phyloP scores from a whole-genome alignment of 1,140 invertebrate genomes.

The Episyrphus balteatus region DNA sequence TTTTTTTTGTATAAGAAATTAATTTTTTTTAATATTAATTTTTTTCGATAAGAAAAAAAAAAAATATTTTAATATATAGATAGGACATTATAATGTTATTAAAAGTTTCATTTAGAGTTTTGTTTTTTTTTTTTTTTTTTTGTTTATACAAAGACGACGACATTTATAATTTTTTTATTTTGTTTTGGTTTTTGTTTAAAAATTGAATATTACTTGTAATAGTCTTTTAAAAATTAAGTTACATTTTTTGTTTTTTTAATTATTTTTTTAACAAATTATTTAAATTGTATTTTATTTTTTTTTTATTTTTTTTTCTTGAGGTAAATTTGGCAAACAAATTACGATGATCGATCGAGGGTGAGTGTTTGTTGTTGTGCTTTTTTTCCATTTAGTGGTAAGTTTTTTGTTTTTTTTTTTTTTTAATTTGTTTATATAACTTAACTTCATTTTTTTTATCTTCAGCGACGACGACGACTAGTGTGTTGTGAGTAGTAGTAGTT shows the following conservation, averaged over 20 bases:
- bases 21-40: not conserved
- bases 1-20: not conserved
- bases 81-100: not conserved
- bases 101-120: not conserved
- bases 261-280: not conserved
- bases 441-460: not conserved
- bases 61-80: too few species aligned
- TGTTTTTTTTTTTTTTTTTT: too few species aligned
- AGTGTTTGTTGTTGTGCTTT: not conserved
- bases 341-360: conserved; percentile 8
- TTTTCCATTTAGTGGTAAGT: not conserved
- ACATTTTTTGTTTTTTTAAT: not conserved
- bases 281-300: conserved; percentile 3
- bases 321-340: conserved; percentile 32
- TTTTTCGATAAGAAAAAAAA: not conserved
- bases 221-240: too few species aligned
- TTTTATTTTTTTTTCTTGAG: conserved; percentile 17
- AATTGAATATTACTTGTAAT: too few species aligned
- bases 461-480: too few species aligned
- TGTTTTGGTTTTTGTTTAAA: not conserved
- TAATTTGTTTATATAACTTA: conserved; percentile 1
- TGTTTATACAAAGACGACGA: not conserved
- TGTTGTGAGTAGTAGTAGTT: too few species aligned
- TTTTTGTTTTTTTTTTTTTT: not conserved
- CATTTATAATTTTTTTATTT: not conserved